phyloP scores from a whole-genome alignment of 2,113 vertebrate species.

The Melospiza melodia region DNA sequence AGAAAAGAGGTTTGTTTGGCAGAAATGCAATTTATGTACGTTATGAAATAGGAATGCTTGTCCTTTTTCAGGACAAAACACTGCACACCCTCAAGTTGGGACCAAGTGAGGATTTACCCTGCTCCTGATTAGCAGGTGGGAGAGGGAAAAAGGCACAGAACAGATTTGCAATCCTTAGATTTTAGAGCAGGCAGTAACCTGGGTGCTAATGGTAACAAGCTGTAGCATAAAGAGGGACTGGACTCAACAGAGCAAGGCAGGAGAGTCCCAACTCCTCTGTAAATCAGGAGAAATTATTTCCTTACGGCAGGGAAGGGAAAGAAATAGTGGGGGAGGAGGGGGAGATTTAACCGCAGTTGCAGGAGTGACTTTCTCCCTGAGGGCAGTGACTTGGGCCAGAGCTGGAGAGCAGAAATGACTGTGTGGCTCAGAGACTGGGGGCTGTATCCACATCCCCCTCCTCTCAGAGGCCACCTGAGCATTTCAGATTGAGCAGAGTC shows the following conservation, averaged over 20 bases:
- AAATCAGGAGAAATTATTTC: neutral
- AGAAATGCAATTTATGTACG: neutral
- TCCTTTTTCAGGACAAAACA: neutral
- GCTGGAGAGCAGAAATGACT: neutral
- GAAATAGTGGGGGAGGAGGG: neutral
- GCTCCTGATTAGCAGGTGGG: neutral
- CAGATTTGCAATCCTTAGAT: neutral
- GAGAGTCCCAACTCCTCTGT: neutral
- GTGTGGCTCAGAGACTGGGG: fast-evolving
- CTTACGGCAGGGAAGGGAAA: neutral
- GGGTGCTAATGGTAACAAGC: neutral
- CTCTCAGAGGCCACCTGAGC: neutral
- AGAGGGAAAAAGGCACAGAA: neutral
- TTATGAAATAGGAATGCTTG: neutral
- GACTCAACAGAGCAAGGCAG: neutral
- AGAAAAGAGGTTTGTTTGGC: neutral
- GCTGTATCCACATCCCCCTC: neutral
- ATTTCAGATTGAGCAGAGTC: neutral
- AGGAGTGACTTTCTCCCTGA: neutral
- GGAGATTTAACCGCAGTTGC: neutral
- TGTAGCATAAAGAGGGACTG: neutral
- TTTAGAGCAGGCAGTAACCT: neutral
- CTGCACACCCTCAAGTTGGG: neutral
- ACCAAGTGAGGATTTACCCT: neutral
- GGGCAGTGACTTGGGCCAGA: neutral